Evolutionary conservation across 1,140 invertebrate genomes (phyloP), one percentile per base, ranked within the genome.

Genomic region (Orchestia grillus): DNA sequence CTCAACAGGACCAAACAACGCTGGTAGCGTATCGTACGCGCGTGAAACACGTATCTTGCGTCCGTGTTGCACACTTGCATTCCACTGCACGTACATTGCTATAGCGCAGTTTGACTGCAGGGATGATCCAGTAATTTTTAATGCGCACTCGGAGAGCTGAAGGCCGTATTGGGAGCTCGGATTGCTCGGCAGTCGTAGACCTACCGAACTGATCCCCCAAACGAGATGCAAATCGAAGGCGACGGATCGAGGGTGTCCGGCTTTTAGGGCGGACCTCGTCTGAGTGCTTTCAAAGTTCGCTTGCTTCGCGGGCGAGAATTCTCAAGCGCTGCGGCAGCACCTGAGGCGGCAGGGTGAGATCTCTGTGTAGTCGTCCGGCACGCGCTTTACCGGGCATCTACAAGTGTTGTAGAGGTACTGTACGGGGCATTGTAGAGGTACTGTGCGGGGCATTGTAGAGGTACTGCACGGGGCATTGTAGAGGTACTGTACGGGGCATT

Each of bases 201-300:
- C n/a, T 90, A 43, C 92, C 44, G 40, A 45, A 44, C 92, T 94
- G 92, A 94, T 94, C 92, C 44, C 19, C 92, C 92, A 94, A 94
- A 94, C 92, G 92, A 94, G 92, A 94, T 94, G 92, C 92, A 94
- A 94, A 94, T 94, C 92, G 92, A 94, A 45, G 92, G 43, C 92
- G 92, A 94, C 92, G 92, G 92, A 44, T 94, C 92, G 44, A 36
- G 92, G 44, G 92, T 94, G 92, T 94, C 92, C 44, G 44, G 92
- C 44, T 94, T 94, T 94, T 94, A 94, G 92, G 44, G 44, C 92
- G 44, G 36, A 19, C 40, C 92, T 94, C 92, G 44, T 47, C 8
- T 47, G 92, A 94, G 92, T 94, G 92, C 92, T 94, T 94, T 44
- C 92, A 47, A 44, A 90, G 88, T 77, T 77, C 62, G 11, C 15